Evolutionary conservation across 1,140 invertebrate genomes (phyloP), one percentile per base, ranked within the genome.

Genomic region (Brachionus rubens): DNA sequence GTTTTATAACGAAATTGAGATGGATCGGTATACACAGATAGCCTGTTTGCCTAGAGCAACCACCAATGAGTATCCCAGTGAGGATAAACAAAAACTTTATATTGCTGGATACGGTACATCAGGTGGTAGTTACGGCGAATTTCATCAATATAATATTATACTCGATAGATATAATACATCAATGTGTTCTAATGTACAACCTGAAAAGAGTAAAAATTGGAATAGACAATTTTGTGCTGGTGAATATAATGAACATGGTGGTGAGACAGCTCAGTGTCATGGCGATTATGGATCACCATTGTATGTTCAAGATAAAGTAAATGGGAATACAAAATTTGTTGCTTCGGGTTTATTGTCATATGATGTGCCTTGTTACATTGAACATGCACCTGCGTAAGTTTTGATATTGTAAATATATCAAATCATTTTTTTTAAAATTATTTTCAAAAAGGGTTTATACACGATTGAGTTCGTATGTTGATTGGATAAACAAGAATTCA

Each of bases 141-240:
- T 21, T 28, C 14, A 30, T 50, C 12, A 50, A 10, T 21, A 50
- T 19, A 54, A 72, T 72, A 16, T 26, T 12, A 30, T 21, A 33
- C 2, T 72, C 30, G 21, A 72, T 16, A 14, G 48, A n/a, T 72
- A 50, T 54, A 72, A 72, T 24, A 36, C 43, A n/a, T 72, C 68
- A 72, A 72, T 72, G 68, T 72, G 68, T 40, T 12, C 30, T 40
- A 41, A 40, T 14, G 50, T 72, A 33, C 12, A n/a, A 28, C 19
- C 43, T 14, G 30, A 50, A 16, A 72, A 72, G 2, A 21, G 46
- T 10, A 48, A 54, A 72, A 54, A 72, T 54, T 50, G 68, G 68
- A 19, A 72, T 21, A 36, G 26, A n/a, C 68, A 72, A 54, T 72
- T 72, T 40, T 72, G 68, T 48, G 68, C 21, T 14, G 68, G 68